A percentile compares a stretch with the other conserved stretches of the same genome.
Conservation (phyloP, 2,113 vertebrate genomes). For the Nycticorax nycticorax region DNA sequence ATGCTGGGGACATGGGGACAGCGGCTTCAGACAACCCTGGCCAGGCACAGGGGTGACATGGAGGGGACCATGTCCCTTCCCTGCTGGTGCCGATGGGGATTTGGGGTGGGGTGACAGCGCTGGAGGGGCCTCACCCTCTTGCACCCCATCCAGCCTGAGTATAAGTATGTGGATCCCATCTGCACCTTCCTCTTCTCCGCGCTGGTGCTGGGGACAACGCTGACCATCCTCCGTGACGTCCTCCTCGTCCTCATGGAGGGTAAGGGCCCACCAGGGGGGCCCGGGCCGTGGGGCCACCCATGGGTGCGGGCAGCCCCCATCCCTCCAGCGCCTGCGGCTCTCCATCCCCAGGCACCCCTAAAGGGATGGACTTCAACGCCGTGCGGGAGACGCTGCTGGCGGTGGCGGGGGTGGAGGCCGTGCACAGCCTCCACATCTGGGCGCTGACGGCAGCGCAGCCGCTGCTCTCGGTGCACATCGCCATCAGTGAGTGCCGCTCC, state of each 20-base stretch:
- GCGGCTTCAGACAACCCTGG: background rate
- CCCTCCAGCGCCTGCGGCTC: accelerated
- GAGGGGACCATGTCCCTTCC: accelerated
- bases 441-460: conserved; percentile 80
- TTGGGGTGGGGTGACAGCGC: background rate
- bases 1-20: background rate
- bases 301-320: accelerated
- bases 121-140: accelerated
- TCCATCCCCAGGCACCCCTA: conserved; percentile 62
- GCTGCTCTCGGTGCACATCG: conserved; percentile 83
- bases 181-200: conserved; percentile 92
- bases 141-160: conserved; percentile 78
- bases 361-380: conserved; percentile 70
- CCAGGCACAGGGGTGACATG: accelerated
- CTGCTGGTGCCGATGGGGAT: accelerated
- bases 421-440: conserved; percentile 90
- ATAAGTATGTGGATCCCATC: conserved; percentile 87
- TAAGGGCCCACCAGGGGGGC: background rate
- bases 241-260: conserved; percentile 90
- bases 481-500: conserved; percentile 70
- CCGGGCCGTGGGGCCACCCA: accelerated
- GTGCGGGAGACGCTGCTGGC: conserved; percentile 81
- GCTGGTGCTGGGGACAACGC: conserved; percentile 85
- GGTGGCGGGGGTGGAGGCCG: conserved; percentile 76
- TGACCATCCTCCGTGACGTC: conserved; percentile 85